phyloP scores from a whole-genome alignment of 2,797 vertebrate species.

The Enteromius mattozi region DNA sequence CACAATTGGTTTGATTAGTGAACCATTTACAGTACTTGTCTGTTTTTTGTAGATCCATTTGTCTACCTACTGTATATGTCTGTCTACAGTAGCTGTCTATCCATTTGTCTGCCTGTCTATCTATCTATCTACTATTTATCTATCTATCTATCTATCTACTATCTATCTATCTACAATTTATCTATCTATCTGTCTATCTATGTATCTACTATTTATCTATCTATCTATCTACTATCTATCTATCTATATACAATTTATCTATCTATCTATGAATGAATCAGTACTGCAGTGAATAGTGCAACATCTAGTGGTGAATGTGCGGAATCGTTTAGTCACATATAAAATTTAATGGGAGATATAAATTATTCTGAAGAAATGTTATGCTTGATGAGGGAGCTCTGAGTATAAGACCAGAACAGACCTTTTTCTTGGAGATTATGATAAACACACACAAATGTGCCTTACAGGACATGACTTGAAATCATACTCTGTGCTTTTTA shows the following conservation, averaged over 20 bases:
- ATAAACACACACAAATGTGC: neutral
- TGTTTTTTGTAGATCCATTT: neutral
- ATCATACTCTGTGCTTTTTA: neutral
- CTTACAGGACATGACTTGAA: neutral
- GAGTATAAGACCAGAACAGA: neutral
- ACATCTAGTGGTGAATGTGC: constrained; percentile 54
- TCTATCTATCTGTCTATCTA: neutral
- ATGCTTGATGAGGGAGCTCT: neutral
- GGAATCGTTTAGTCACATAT: neutral
- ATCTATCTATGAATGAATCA: neutral
- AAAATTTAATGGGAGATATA: neutral
- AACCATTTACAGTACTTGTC: neutral
- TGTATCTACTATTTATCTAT: neutral
- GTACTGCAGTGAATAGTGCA: neutral
- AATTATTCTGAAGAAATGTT: neutral
- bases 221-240: neutral
- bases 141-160: too few species aligned
- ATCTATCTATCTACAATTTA: too few species aligned
- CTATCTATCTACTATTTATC: neutral
- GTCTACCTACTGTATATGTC: neutral
- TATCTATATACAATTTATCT: neutral
- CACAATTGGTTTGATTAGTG: neutral
- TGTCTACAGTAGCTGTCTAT: neutral
- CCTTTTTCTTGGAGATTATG: neutral
- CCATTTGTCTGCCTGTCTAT: neutral